Evolutionary conservation across 2,797 vertebrate genomes (phyloP), one percentile per base, ranked within the genome.

Genomic region (Typhlichthys subterraneus): DNA sequence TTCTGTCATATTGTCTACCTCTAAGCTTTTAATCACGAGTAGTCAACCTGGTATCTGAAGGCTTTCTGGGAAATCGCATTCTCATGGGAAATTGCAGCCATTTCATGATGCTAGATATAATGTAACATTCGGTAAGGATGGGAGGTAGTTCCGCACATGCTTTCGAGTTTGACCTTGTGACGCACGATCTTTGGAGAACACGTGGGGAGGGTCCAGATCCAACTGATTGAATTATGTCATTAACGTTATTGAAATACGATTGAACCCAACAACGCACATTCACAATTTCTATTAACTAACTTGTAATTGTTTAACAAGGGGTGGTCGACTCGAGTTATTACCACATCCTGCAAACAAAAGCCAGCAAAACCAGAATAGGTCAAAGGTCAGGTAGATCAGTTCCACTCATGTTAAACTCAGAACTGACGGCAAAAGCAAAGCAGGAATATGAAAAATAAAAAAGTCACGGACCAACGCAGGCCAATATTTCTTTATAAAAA

Each of bases 121-220:
- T 12, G 53, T 31, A 50, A 12, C 5, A 8, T 17, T 6, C 56
- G 19, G 45, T 17, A 9, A 29, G 60, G 71, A 77, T 76, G 75
- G 47, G 65, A 45, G 31, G 45, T 59, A 50, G 68, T 80, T 79
- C 63, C 69, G 80, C 84, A 72, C 85, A 75, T 76, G 83, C 76
- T 76, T 65, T 62, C 46, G 73, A 33, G 13, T 85, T 78, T 94
- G 92, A 94, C 93, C 93, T 94, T 94, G 93, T 92, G 89, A 90
- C 79, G 87, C 82, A 13, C 81, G 89, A 84, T 90, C 88, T 55
- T 60, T 57, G 53, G 75, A 54, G 46, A 61, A 61, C 91, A 90
- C 85, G 91, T 89, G 91, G 75, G 61, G 68, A 64, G 31, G n/a
- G 58, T 45, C 5, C 33, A 70, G 75, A 76, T 65, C 29, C 45